Evolutionary conservation across 2,113 vertebrate genomes (phyloP).

Genomic region (Arizona elegans): DNA sequence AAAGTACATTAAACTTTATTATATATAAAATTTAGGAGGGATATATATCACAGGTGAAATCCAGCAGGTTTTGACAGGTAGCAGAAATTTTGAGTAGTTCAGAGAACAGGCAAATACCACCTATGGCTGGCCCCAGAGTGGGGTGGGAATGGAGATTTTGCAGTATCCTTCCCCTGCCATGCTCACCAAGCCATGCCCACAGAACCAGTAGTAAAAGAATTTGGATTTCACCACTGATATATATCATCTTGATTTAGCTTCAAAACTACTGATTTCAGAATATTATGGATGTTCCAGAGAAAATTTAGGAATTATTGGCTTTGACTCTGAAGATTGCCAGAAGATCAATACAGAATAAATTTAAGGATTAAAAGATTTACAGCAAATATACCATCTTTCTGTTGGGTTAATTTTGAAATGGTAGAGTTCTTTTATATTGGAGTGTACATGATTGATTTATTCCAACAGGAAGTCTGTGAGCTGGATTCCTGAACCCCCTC

Average conservation of each 20-base stretch:
- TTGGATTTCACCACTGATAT: background rate
- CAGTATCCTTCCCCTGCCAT: no score
- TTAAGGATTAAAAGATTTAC: conserved; percentile 41
- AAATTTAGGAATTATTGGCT: background rate
- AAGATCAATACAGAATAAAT: background rate
- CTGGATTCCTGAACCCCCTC: conserved; percentile 5
- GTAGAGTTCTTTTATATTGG: background rate
- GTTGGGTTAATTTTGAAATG: conserved; percentile 15
- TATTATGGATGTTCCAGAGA: conserved; percentile 35
- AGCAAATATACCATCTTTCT: conserved; percentile 18
- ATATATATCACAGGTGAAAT: no score
- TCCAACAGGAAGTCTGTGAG: background rate
- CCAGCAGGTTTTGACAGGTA: no score
- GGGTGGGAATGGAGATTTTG: no score
- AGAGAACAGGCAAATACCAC: no score
- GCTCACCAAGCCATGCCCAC: no score
- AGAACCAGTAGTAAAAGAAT: no score
- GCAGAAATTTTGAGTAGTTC: no score
- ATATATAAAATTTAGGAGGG: conserved; percentile 10
- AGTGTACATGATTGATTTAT: background rate
- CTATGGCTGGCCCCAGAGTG: no score
- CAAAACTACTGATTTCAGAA: conserved; percentile 32
- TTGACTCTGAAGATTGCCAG: conserved; percentile 42
- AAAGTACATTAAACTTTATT: conserved; percentile 49
- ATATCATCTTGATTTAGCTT: conserved; percentile 12